Conservation (phyloP, 1,140 invertebrate species). For the Nasonia giraulti region DNA sequence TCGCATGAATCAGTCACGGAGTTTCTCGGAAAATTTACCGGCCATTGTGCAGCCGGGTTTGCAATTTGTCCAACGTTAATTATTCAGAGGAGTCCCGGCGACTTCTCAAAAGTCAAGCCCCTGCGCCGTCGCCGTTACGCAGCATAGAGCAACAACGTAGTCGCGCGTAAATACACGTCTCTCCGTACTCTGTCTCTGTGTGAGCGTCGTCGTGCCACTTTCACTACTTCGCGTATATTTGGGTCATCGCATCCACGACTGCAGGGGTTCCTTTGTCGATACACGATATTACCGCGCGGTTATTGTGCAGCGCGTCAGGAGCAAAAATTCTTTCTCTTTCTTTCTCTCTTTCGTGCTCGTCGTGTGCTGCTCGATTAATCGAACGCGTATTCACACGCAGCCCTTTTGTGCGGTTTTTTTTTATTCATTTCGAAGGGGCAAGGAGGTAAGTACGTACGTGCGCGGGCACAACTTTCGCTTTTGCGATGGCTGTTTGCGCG, state of each 20-base stretch:
- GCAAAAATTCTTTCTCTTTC: not conserved
- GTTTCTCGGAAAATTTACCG: slow-evolving; percentile 44
- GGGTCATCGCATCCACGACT: slow-evolving; percentile 69
- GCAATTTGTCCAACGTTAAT: slow-evolving; percentile 18
- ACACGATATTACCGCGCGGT: too few species aligned
- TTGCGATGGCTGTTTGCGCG: not conserved
- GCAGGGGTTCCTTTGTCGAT: slow-evolving; percentile 53
- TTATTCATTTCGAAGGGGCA: too few species aligned
- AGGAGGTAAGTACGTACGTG: too few species aligned
- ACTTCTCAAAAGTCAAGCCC: slow-evolving; percentile 23
- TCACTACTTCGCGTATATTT: slow-evolving; percentile 71
- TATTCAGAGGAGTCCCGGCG: not conserved
- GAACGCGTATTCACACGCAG: not conserved
- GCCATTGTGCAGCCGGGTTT: not conserved
- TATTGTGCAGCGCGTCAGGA: too few species aligned
- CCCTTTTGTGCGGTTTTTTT: not conserved
- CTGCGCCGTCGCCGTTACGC: not conserved
- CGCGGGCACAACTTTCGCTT: not conserved
- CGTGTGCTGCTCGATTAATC: not conserved
- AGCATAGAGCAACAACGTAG: not conserved
- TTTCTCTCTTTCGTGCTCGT: not conserved
- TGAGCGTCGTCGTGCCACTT: slow-evolving; percentile 71
- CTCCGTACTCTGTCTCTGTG: slow-evolving; percentile 57
- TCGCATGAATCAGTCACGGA: slow-evolving; percentile 38
- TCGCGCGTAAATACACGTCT: not conserved